phyloP scores from a whole-genome alignment of 92 coral and sea anemone species.

The Palythoa grandis region DNA sequence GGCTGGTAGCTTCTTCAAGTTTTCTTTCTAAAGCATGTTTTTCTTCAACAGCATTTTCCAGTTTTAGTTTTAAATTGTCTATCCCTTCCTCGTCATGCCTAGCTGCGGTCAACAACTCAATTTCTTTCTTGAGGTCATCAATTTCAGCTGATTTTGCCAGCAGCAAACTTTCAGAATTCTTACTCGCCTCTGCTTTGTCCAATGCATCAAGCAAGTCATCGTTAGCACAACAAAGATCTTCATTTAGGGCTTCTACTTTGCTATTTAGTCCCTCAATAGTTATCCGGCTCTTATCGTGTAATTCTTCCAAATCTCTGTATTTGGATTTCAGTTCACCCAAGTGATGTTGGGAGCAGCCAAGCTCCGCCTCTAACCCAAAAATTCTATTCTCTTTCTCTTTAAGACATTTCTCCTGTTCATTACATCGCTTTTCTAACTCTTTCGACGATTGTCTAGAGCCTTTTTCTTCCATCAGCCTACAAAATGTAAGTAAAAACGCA shows the following conservation, averaged over 20 bases:
- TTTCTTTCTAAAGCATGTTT: too few relatives aligned
- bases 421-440: background rate
- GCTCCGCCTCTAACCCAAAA: slow-evolving; percentile 30
- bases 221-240: slow-evolving; percentile 29
- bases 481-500: background rate
- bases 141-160: slow-evolving; percentile 29
- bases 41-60: too few relatives aligned
- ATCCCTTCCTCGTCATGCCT: too few relatives aligned
- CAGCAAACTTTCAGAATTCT: slow-evolving; percentile 18
- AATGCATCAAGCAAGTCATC: slow-evolving; percentile 26
- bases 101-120: background rate
- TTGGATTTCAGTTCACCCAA: slow-evolving; percentile 13
- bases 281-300: background rate
- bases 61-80: too few relatives aligned
- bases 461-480: slow-evolving; percentile 4
- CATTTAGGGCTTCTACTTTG: slow-evolving; percentile 20
- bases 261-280: background rate
- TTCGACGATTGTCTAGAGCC: background rate
- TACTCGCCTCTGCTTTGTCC: slow-evolving; percentile 24
- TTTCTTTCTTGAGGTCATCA: slow-evolving; percentile 13
- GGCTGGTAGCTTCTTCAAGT: too few relatives aligned
- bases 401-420: slow-evolving; percentile 9
- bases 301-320: slow-evolving; percentile 8
- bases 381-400: background rate
- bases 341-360: slow-evolving; percentile 21